Evolutionary conservation across 2,888 invertebrate genomes (phyloP).

Genomic region (Drosophila pseudotakahashii): DNA sequence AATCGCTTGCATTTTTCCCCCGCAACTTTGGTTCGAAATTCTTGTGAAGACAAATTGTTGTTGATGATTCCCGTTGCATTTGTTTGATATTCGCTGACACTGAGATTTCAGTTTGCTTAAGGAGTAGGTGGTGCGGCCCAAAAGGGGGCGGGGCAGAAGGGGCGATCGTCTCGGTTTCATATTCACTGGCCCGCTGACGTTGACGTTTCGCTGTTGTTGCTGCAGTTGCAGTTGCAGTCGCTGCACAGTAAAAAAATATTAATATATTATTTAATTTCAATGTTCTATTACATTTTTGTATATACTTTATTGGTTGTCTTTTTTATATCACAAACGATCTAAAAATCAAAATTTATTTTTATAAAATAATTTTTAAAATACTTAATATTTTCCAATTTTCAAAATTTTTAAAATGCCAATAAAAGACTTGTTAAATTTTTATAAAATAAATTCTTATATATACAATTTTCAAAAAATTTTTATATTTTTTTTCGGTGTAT

Average conservation of each 20-base stretch:
- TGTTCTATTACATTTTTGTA: too few species aligned
- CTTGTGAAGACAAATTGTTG: slow-evolving; percentile 26
- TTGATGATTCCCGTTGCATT: slow-evolving; percentile 39
- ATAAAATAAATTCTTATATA: too few species aligned
- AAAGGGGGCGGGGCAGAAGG: neutral
- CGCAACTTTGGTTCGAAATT: slow-evolving; percentile 18
- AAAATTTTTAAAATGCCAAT: too few species aligned
- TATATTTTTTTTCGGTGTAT: slow-evolving; percentile 4
- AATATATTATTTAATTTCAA: too few species aligned
- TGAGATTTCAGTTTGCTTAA: slow-evolving; percentile 23
- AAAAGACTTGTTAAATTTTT: too few species aligned
- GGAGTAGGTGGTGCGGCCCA: slow-evolving; percentile 20
- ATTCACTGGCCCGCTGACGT: slow-evolving; percentile 62
- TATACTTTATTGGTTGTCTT: too few species aligned
- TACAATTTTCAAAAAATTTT: neutral
- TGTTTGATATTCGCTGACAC: slow-evolving; percentile 36
- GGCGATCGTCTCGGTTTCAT: slow-evolving; percentile 57
- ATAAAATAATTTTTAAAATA: too few species aligned
- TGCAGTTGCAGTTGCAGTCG: slow-evolving; percentile 11
- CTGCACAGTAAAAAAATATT: slow-evolving; percentile 2
- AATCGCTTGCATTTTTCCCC: neutral
- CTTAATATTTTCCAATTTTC: too few species aligned
- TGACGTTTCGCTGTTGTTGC: slow-evolving; percentile 37
- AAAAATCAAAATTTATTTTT: too few species aligned
- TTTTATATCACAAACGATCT: too few species aligned